phyloP scores from a whole-genome alignment of 2,113 vertebrate genomes.

The Marmota monax region DNA sequence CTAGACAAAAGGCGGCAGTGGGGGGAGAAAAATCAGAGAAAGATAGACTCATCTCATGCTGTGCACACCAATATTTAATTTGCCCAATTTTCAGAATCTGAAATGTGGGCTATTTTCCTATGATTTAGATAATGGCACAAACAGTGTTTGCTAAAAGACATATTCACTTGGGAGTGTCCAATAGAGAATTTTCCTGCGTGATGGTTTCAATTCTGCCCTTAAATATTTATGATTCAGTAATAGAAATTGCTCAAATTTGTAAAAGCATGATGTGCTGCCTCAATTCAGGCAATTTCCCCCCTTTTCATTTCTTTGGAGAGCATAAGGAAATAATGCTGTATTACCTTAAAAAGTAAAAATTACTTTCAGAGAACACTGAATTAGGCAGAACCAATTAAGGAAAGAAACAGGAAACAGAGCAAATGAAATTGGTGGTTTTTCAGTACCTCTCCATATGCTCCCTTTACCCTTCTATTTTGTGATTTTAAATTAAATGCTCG shows the following conservation, averaged over 20 bases:
- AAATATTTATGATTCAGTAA: constrained; percentile 78
- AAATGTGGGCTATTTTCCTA: constrained; percentile 61
- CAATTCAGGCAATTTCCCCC: constrained; percentile 35
- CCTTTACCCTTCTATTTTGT: constrained; percentile 40
- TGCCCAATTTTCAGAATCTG: constrained; percentile 62
- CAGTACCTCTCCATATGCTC: background rate
- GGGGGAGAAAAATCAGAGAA: background rate
- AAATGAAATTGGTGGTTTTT: constrained; percentile 14
- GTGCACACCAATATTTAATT: constrained; percentile 71
- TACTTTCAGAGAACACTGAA: constrained; percentile 10
- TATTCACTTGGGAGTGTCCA: constrained; percentile 44
- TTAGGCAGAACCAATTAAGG: constrained; percentile 67
- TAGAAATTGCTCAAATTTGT: constrained; percentile 69
- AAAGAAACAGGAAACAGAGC: constrained; percentile 39
- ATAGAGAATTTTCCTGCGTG: constrained; percentile 53
- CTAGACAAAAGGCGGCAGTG: constrained; percentile 6
- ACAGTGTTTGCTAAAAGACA: constrained; percentile 60
- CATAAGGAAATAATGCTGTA: constrained; percentile 41
- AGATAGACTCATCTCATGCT: background rate
- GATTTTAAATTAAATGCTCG: constrained; percentile 12
- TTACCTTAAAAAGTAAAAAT: constrained; percentile 70
- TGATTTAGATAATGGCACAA: constrained; percentile 68
- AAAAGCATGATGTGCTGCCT: constrained; percentile 21
- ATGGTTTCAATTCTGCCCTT: constrained; percentile 56
- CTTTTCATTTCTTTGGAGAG: constrained; percentile 39